Evolutionary conservation across 1,140 invertebrate species (phyloP), one percentile per base, ranked within the genome.

Genomic region (Drosophila miranda): DNA sequence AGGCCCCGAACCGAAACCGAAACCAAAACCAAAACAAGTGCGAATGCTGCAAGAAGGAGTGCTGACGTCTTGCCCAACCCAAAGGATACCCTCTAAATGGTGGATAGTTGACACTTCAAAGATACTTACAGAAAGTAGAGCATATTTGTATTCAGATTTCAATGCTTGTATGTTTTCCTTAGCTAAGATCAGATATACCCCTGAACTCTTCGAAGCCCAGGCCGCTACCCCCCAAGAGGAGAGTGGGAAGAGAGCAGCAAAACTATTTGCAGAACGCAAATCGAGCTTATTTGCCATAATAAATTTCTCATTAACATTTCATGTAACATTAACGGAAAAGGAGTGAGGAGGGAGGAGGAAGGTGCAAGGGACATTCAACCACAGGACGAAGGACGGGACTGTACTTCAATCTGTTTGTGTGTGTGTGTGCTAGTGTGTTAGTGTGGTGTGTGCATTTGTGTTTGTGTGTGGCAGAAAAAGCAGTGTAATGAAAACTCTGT

Each of bases 251-350:
- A 8, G 8, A 34, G 8, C 34, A 13, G 11, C 70, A 56, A 46
- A 63, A 63, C 41, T 19, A 19, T 19, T 19, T 19, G 69, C 52
- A 73, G 59, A 73, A 63, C 70, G 52, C 71, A 75, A 70, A 75
- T 75, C 62, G 71, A 66, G 71, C 71, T 75, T 74, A 74, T 75
- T 75, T 75, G 71, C 71, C 71, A 75, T 75, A 74, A 75, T 75
- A 75, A 75, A 75, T 75, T 75, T 75, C 71, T 75, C 71, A 75
- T 75, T 75, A 75, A 75, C 71, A 75, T 75, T 75, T 74, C 71
- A 75, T 75, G 71, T 75, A 54, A 75, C 52, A 58, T 75, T 61
- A 74, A 57, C 53, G 60, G 44, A 3, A 38, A 11, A 1, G 53
- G 3, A 11, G 34, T 0, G 49, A 21, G 58, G 42, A 26, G 13